phyloP scores from a whole-genome alignment of 1,140 invertebrate genomes.

The Idris sp. region DNA sequence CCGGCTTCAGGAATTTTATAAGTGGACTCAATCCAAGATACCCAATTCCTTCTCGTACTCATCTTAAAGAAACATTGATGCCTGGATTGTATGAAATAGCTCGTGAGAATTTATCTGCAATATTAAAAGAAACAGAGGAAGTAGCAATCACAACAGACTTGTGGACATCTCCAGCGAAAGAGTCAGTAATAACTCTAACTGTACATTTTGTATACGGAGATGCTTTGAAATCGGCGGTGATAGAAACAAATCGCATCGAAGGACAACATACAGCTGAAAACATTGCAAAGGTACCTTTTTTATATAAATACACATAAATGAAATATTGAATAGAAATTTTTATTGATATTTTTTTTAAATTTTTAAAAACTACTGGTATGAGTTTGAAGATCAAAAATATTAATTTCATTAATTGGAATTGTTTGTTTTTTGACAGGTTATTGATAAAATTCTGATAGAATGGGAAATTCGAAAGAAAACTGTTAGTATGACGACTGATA shows the following conservation, averaged over 20 bases:
- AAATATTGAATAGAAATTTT: too few relatives aligned
- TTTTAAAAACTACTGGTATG: too few relatives aligned
- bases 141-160: constrained; percentile 51
- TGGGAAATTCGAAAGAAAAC: background rate
- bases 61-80: background rate
- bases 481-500: constrained; percentile 1
- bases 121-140: constrained; percentile 7
- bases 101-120: background rate
- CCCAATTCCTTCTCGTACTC: background rate
- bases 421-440: background rate
- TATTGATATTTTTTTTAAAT: too few relatives aligned
- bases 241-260: constrained; percentile 1
- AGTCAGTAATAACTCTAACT: constrained; percentile 34
- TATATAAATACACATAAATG: too few relatives aligned
- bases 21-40: constrained; percentile 1
- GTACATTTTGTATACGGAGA: background rate
- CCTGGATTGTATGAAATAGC: background rate
- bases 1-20: constrained; percentile 4
- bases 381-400: too few relatives aligned
- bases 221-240: background rate
- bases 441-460: background rate
- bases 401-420: too few relatives aligned
- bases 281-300: constrained; percentile 1
- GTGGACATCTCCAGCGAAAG: background rate
- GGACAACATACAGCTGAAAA: constrained; percentile 4